Conservation (phyloP, 2,888 invertebrate species). For the Drosophila mimetica region DNA sequence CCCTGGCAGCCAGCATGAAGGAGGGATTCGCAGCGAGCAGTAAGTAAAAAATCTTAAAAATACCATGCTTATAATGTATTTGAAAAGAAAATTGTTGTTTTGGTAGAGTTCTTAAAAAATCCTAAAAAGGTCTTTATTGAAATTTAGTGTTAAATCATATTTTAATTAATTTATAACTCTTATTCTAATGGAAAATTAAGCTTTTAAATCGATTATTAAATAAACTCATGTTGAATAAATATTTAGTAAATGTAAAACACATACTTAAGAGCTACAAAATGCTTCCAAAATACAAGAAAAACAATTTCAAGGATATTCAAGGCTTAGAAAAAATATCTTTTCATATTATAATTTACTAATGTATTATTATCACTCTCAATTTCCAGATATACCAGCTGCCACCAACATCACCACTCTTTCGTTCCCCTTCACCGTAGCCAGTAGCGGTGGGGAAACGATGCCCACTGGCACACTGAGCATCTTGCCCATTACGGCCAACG, state of each 20-base stretch:
- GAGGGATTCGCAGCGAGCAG: conserved; percentile 63
- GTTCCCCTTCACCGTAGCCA: conserved; percentile 83
- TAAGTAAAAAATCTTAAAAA: conserved; percentile 41
- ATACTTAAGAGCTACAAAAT: no score
- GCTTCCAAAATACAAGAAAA: neutral
- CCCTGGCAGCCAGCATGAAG: conserved; percentile 87
- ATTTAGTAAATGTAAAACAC: no score
- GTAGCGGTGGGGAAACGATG: conserved; percentile 75
- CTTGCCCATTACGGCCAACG: conserved; percentile 70
- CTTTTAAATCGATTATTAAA: no score
- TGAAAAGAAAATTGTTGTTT: neutral
- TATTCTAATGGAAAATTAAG: no score
- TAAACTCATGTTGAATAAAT: no score
- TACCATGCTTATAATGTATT: neutral
- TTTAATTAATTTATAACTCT: no score
- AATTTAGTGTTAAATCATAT: no score
- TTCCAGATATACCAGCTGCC: conserved; percentile 68
- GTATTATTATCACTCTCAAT: neutral
- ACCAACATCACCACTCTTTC: conserved; percentile 82
- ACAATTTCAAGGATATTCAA: neutral
- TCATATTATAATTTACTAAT: neutral
- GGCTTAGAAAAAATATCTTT: neutral
- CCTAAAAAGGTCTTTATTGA: no score
- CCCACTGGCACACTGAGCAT: conserved; percentile 82
- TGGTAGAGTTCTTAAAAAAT: no score